Conservation (phyloP, 2,888 invertebrate genomes). For the Hypercompe scribonia region DNA sequence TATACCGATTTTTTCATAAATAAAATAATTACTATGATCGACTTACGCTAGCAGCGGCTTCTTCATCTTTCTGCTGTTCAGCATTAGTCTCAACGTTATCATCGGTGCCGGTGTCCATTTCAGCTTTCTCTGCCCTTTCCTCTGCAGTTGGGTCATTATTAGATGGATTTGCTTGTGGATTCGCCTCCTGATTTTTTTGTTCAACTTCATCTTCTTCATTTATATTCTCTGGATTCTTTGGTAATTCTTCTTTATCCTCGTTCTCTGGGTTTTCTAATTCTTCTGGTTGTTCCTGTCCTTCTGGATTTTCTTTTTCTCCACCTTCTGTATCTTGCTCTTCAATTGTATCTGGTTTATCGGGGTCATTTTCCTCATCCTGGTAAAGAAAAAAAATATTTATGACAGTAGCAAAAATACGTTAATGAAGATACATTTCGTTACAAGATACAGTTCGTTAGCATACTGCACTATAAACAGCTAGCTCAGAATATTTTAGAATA, state of each 20-base stretch:
- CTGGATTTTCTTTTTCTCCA: slow-evolving; percentile 29
- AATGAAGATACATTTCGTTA: too few species aligned
- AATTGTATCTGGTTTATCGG: slow-evolving; percentile 36
- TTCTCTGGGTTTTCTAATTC: slow-evolving; percentile 67
- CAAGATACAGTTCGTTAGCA: too few species aligned
- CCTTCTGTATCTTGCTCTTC: slow-evolving; percentile 54
- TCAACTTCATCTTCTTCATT: slow-evolving; percentile 77
- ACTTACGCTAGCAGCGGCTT: slow-evolving; percentile 77
- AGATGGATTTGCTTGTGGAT: slow-evolving; percentile 83
- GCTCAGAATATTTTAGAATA: too few species aligned
- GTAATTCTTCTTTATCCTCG: slow-evolving; percentile 70
- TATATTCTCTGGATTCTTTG: slow-evolving; percentile 76
- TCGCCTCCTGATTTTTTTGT: slow-evolving; percentile 78
- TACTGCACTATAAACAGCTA: too few species aligned
- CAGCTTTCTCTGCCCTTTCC: slow-evolving; percentile 82
- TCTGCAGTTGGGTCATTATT: slow-evolving; percentile 81
- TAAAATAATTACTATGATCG: background rate
- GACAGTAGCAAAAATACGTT: background rate
- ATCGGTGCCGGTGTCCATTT: slow-evolving; percentile 77
- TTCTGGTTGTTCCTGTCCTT: slow-evolving; percentile 54
- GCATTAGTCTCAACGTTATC: slow-evolving; percentile 83
- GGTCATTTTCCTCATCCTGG: slow-evolving; percentile 59
- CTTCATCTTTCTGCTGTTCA: slow-evolving; percentile 79
- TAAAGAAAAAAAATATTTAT: slow-evolving; percentile 3
- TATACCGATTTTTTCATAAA: too few species aligned